Base-by-base conservation (phyloP, 2,888 invertebrate genomes). In the Watsonalla cultraria region DNA sequence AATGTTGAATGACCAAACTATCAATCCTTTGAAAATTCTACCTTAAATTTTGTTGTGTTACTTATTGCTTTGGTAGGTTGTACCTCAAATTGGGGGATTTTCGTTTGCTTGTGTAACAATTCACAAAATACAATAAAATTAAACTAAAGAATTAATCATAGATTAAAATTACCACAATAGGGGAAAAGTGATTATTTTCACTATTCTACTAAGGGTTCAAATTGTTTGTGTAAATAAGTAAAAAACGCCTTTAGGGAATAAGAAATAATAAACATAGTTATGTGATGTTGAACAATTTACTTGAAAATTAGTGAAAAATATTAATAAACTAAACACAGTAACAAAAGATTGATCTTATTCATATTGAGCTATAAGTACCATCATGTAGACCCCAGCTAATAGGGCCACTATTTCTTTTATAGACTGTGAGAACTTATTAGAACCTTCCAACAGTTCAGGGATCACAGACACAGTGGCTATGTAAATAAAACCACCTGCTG, bases 401-500 rank as follows among this genome's bases (percentile, higher is more conserved):
- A 99, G 90, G 34, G 98, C 98, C 49, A 94, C 71, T 58, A 99
- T 96, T 92, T 99, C 99, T 82, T 96, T 96, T 7, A 98, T 89
- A 46, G 97, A 97, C 79, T 99, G 98, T 75, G 94, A 92, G 53
- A 98, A 92, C 74, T 95, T 96, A 5, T 93, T 94, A n/a, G 94
- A 93, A 73, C 98, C 97, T 78, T 97, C 96, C 63, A 99, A 91
- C 49, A 99, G 92, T 86, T 99, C 99, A 7, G 99, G 99, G 76
- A 99, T 96, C 24, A 99, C 98, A 60, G 99, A 99, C 0, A 99
- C 99, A 14, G 99, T 97, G 15, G 99, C 99, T 71, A 99, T 99
- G 83, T 99, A 99, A 81, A 99, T 99, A 80, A 99, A 99, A n/a
- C 99, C 98, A 61, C 98, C 99, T 47, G 99, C 99, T 33, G 99